Conservation (phyloP, 2,888 invertebrate species). For the Ichneumoninae sp. region DNA sequence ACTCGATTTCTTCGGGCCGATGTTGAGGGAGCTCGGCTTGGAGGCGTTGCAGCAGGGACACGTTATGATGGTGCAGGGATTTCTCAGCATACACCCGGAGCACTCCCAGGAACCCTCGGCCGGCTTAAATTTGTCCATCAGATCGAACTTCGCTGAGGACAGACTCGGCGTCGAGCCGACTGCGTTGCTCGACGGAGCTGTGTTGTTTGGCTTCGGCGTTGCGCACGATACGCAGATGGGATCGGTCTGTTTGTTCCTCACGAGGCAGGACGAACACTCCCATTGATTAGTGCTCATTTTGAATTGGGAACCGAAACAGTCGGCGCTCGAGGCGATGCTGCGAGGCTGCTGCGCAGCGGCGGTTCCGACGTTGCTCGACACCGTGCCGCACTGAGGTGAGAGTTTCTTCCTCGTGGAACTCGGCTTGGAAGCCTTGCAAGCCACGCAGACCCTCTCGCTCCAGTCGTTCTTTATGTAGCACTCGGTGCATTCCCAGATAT, state of each 20-base stretch:
- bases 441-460: slow-evolving; percentile 76
- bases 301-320: slow-evolving; percentile 74
- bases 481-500: slow-evolving; percentile 81
- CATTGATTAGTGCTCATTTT: slow-evolving; percentile 82
- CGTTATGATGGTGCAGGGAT: slow-evolving; percentile 76
- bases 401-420: slow-evolving; percentile 8
- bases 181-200: background rate
- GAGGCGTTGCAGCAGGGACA: slow-evolving; percentile 79
- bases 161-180: slow-evolving; percentile 43
- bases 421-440: slow-evolving; percentile 78
- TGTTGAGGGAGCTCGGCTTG: slow-evolving; percentile 77
- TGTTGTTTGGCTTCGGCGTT: slow-evolving; percentile 83
- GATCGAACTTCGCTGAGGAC: slow-evolving; percentile 52
- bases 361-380: slow-evolving; percentile 43
- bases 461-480: slow-evolving; percentile 82
- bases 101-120: slow-evolving; percentile 87
- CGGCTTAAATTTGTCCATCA: slow-evolving; percentile 73
- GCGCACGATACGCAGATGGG: slow-evolving; percentile 86
- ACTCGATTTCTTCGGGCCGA: slow-evolving; percentile 56
- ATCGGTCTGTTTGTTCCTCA: slow-evolving; percentile 84
- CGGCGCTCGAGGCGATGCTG: slow-evolving; percentile 46
- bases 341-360: slow-evolving; percentile 44
- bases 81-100: slow-evolving; percentile 87
- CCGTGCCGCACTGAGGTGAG: slow-evolving; percentile 31
- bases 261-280: slow-evolving; percentile 87